These are phyloP conservation scores for Venusia cambrica DNA, from an alignment of 2,888 invertebrate species.

Conservation along the genomic window DNA sequence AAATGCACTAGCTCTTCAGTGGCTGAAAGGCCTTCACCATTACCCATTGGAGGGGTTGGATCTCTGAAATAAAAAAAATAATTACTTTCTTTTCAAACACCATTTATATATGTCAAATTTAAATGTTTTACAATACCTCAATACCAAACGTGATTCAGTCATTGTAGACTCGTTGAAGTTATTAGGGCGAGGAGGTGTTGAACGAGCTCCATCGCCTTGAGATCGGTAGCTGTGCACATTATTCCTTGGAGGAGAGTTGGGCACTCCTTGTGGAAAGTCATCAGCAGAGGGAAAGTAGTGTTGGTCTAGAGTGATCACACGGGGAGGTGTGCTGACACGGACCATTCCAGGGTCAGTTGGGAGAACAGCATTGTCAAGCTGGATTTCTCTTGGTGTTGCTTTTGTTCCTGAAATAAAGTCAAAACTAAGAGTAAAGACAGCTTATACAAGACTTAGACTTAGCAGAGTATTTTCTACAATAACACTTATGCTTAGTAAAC, in stretches of 20 bases:
- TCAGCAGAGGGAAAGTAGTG: slow-evolving; percentile 86
- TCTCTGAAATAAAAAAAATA: no score
- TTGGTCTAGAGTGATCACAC: slow-evolving; percentile 91
- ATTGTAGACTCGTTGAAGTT: slow-evolving; percentile 71
- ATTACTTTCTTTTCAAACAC: background rate
- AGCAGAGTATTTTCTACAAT: no score
- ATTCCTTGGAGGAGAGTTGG: slow-evolving; percentile 63
- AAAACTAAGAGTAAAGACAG: no score
- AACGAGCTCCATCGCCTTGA: slow-evolving; percentile 65
- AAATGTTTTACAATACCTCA: slow-evolving; percentile 47
- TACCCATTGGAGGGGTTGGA: slow-evolving; percentile 84
- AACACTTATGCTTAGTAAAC: no score
- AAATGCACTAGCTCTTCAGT: slow-evolving; percentile 91
- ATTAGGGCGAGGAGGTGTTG: slow-evolving; percentile 58
- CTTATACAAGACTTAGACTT: no score
- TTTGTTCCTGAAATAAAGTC: slow-evolving; percentile 85
- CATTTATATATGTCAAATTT: background rate
- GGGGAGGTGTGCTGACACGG: slow-evolving; percentile 93
- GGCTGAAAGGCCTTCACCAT: slow-evolving; percentile 84
- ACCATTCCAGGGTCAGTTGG: slow-evolving; percentile 86
- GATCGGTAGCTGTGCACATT: slow-evolving; percentile 52
- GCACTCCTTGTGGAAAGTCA: slow-evolving; percentile 29
- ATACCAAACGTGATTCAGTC: slow-evolving; percentile 70
- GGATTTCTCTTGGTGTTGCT: slow-evolving; percentile 93
- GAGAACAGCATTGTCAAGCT: slow-evolving; percentile 90